Conservation (phyloP, 2,888 invertebrate species). For the Schrankia costaestrigalis region DNA sequence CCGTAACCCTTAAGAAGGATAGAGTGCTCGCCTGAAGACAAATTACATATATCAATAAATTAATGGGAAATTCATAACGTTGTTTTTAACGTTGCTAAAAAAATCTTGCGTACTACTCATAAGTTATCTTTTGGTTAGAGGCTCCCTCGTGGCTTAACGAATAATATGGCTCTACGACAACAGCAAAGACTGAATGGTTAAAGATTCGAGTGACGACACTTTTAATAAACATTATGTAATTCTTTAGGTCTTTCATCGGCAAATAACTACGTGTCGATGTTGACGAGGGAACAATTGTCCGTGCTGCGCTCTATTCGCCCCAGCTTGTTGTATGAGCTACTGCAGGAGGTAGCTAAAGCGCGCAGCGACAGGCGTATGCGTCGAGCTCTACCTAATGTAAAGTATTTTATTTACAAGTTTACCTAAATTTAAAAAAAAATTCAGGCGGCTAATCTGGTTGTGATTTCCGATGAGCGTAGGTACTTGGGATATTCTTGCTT, state of each 20-base stretch:
- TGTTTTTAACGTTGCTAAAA: too few species aligned
- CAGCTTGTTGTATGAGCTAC: slow-evolving; percentile 61
- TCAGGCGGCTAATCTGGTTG: too few species aligned
- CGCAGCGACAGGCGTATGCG: slow-evolving; percentile 63
- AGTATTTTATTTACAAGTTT: slow-evolving; percentile 11
- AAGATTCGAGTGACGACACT: not conserved
- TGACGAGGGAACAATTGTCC: slow-evolving; percentile 64
- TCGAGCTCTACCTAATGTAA: slow-evolving; percentile 62
- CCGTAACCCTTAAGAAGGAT: too few species aligned
- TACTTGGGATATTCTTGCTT: too few species aligned
- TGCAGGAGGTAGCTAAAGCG: slow-evolving; percentile 64
- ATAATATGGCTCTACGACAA: not conserved
- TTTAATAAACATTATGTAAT: not conserved
- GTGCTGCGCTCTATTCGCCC: slow-evolving; percentile 67
- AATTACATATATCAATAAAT: not conserved
- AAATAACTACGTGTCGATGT: slow-evolving; percentile 67
- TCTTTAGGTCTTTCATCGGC: slow-evolving; percentile 61
- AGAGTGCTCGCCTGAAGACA: not conserved
- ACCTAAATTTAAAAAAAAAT: too few species aligned
- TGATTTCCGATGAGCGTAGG: too few species aligned
- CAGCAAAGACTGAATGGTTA: not conserved
- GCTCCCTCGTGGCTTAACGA: too few species aligned
- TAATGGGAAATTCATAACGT: not conserved
- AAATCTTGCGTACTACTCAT: too few species aligned
- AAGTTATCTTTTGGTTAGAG: too few species aligned